Conservation (phyloP, 1,140 invertebrate genomes). For the Hylyphantes graminicola region DNA sequence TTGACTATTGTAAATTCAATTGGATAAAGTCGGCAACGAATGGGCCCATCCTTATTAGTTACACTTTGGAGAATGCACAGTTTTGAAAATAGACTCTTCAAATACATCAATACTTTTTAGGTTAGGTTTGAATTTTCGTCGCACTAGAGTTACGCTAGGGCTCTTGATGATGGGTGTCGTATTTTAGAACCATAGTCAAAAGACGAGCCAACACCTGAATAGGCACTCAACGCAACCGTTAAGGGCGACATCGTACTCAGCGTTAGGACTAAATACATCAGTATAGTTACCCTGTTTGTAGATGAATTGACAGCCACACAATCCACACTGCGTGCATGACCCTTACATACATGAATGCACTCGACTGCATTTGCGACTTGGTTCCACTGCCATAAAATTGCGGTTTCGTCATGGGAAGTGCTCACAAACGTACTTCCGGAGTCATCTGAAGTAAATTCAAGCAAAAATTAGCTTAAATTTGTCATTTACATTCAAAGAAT, state of each 20-base stretch:
- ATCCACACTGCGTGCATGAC: conserved; percentile 90
- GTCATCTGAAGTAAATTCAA: conserved; percentile 31
- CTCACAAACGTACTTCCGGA: conserved; percentile 56
- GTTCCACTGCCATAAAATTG: conserved; percentile 91
- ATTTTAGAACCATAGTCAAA: no score
- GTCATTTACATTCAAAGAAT: no score
- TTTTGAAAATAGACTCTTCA: not conserved
- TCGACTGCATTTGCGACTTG: conserved; percentile 78
- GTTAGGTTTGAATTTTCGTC: no score
- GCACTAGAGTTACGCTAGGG: no score
- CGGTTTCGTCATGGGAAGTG: conserved; percentile 80
- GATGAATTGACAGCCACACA: conserved; percentile 74
- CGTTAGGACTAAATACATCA: not conserved
- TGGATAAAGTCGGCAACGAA: no score
- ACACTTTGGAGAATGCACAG: no score
- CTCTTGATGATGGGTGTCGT: no score
- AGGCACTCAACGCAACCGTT: no score
- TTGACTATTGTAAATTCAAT: no score
- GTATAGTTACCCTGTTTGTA: conserved; percentile 35
- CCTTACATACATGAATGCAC: conserved; percentile 83
- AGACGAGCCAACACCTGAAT: no score
- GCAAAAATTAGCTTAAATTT: not conserved
- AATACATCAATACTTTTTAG: not conserved
- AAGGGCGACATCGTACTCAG: no score
- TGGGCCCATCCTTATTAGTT: no score